Evolutionary conservation across 2,888 invertebrate genomes (phyloP), one percentile per base, ranked within the genome.

Genomic region (Saturnia pavonia): DNA sequence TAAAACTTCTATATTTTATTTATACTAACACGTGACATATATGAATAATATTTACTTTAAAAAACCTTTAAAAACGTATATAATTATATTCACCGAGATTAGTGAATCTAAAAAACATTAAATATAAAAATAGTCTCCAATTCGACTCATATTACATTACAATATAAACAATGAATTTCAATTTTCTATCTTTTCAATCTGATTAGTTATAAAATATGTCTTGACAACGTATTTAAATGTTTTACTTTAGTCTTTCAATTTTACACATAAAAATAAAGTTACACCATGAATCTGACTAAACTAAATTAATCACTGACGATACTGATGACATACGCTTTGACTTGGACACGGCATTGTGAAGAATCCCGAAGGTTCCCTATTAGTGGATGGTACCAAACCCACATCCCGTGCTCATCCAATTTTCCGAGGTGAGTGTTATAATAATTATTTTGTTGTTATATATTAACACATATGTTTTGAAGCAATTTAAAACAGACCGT

Each of bases 361-460:
- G 88, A 84, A 82, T 82, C 84, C 84, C 77, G 85, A 87, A 87
- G 86, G 79, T 77, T 75, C 79, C 85, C 83, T 73, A 79, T 78
- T 77, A 81, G 76, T 78, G 84, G 87, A 85, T 79, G 86, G 81
- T 84, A 84, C 86, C 85, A 89, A 85, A 80, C 79, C 88, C 85
- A 85, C 85, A 81, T 87, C 89, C 90, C 82, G 89, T 80, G 85
- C 79, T 77, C 83, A 84, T 85, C 85, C 88, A 87, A 85, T 80
- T 81, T 78, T 82, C 85, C 76, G 82, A 88, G 92, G 92, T 92
- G 91, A 92, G 92, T 92, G 75, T 80, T 80, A 80, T 40, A 40
- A 40, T 63, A 54, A 34, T 68, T 72, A 69, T 67, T 1, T 14
- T 70, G 27, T 16, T 54, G 11, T 54, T 54, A 54, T 54, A 3